A percentile compares a stretch with the other conserved stretches of the same genome.
Conservation (phyloP, 1,140 invertebrate species). For the Leptoteleia sp. region DNA sequence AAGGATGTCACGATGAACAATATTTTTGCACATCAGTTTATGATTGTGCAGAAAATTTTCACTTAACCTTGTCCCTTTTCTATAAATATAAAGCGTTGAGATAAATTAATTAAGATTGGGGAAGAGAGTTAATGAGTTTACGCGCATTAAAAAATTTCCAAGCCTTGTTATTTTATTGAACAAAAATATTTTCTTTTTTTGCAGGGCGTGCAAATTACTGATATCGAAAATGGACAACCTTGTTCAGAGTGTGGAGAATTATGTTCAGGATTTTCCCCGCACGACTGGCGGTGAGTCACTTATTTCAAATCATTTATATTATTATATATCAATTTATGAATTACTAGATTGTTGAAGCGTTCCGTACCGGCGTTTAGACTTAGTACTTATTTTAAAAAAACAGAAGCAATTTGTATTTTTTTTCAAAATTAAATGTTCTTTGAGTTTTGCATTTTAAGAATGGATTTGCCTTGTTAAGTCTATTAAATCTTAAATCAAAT, state of each 20-base stretch:
- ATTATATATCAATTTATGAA: too few species aligned
- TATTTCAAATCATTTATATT: too few species aligned
- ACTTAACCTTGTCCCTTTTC: slow-evolving; percentile 51
- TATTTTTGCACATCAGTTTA: slow-evolving; percentile 46
- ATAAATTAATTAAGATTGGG: not conserved
- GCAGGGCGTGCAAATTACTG: slow-evolving; percentile 89
- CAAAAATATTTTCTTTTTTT: slow-evolving; percentile 70
- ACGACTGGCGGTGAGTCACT: slow-evolving; percentile 93
- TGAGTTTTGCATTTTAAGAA: not conserved
- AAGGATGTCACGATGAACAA: slow-evolving; percentile 40
- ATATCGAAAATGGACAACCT: slow-evolving; percentile 91
- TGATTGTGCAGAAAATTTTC: slow-evolving; percentile 35
- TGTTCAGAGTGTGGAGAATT: slow-evolving; percentile 90
- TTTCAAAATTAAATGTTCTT: not conserved
- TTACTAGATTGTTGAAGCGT: too few species aligned
- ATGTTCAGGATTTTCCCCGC: slow-evolving; percentile 89
- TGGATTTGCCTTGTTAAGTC: not conserved
- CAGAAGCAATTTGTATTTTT: too few species aligned
- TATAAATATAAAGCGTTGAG: not conserved
- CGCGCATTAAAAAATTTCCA: not conserved
- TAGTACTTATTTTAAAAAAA: too few species aligned
- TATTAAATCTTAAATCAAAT: not conserved
- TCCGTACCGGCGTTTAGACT: too few species aligned
- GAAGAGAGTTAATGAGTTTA: slow-evolving; percentile 1
- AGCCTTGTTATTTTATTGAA: slow-evolving; percentile 1